These are phyloP conservation scores for Artibeus lituratus DNA, from an alignment of 2,797 vertebrate species.

Conservation along the genomic window DNA sequence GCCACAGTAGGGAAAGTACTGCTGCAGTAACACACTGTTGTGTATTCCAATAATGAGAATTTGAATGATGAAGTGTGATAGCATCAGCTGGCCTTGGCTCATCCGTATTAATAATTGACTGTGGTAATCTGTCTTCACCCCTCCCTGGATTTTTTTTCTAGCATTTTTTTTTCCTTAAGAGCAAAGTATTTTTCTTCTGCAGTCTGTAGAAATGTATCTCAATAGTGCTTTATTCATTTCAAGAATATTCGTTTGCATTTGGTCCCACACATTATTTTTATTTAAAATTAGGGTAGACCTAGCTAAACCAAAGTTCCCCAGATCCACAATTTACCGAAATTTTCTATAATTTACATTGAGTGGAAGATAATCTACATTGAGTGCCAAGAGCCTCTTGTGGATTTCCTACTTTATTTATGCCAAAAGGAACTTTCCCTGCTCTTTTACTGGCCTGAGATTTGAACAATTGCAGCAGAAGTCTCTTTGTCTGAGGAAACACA, in stretches of 20 bases:
- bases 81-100: constrained; percentile 14
- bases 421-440: not conserved
- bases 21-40: not conserved
- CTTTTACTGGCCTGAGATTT: not conserved
- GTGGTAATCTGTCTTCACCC: constrained; percentile 26
- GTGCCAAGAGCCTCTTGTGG: not conserved
- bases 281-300: not conserved
- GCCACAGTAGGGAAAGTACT: not conserved
- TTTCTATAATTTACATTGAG: not conserved
- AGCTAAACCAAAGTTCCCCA: not conserved
- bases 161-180: not conserved
- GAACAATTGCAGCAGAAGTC: not conserved
- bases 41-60: constrained; percentile 48
- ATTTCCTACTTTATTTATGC: not conserved
- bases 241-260: constrained; percentile 13
- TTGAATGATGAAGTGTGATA: constrained; percentile 36
- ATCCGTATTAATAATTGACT: constrained; percentile 47
- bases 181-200: not conserved
- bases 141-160: not conserved
- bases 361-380: not conserved
- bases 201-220: not conserved
- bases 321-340: not conserved
- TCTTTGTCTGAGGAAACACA: not conserved
- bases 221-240: constrained; percentile 5
- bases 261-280: not conserved